Percentiles rank a stretch among this genome's conserved stretches.
Conservation (phyloP, 2,888 invertebrate genomes). For the Drosophila nr. perissopoda region DNA sequence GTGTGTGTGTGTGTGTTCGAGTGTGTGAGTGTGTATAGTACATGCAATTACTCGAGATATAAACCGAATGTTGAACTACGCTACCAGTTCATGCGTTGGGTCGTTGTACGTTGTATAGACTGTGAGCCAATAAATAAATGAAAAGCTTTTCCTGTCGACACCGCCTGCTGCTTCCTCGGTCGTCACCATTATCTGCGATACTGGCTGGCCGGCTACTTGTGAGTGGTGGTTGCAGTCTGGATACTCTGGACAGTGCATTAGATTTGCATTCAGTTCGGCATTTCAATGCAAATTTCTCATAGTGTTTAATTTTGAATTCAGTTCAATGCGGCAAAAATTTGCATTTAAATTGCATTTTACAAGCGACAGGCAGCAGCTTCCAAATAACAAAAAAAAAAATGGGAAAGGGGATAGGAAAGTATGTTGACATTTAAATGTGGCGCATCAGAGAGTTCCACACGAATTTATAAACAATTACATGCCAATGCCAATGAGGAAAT, state of each 20-base stretch:
- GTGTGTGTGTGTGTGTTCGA: constrained; percentile 4
- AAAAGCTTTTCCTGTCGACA: constrained; percentile 61
- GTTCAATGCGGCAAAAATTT: constrained; percentile 64
- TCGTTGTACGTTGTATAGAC: constrained; percentile 38
- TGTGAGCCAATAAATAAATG: constrained; percentile 67
- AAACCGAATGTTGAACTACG: constrained; percentile 38
- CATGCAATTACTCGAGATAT: constrained; percentile 33
- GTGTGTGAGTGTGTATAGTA: constrained; percentile 2
- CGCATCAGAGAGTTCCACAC: constrained; percentile 28
- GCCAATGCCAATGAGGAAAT: constrained; percentile 18
- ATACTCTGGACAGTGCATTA: constrained; percentile 58
- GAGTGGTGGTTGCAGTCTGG: constrained; percentile 34
- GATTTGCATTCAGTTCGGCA: constrained; percentile 65
- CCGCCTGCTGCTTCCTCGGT: constrained; percentile 54
- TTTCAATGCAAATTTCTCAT: constrained; percentile 68
- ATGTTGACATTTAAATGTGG: constrained; percentile 26
- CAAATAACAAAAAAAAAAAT: not conserved
- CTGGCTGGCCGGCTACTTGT: constrained; percentile 33
- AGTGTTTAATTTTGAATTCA: constrained; percentile 72
- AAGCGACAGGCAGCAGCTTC: constrained; percentile 5
- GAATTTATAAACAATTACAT: constrained; percentile 40
- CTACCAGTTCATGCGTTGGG: constrained; percentile 14
- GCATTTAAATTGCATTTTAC: constrained; percentile 74
- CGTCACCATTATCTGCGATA: constrained; percentile 14
- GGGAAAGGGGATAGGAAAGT: not conserved